Evolutionary conservation across 1,140 invertebrate species (phyloP), one percentile per base, ranked within the genome.

Genomic region (Drosophila eugracilis): DNA sequence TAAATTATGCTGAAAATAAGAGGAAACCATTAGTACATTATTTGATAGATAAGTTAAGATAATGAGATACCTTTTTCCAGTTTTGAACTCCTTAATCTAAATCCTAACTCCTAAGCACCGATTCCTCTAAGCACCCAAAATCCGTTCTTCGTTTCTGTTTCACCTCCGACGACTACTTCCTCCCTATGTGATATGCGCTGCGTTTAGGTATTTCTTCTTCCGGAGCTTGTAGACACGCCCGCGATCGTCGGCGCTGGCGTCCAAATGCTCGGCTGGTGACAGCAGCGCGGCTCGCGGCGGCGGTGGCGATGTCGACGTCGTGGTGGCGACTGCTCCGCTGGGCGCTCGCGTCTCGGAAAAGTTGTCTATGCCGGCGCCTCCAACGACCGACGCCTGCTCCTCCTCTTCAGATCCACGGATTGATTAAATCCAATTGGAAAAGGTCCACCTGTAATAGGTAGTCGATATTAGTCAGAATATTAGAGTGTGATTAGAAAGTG

Each of bases 171-270:
- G 24, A 24, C 32, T 15, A 44, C 15, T n/a, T n/a, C n/a, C n/a
- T 49, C 28, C 32, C 83, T 91, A 91, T 58, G 89, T 91, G 19
- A 89, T 91, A 45, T 90, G 77, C 10, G 75, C 78, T n/a, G 55
- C 59, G 75, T 77, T 71, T 15, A 77, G 52, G 32, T 81, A 90
- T 86, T 86, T 86, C 89, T 91, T 91, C 70, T 91, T 91, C 78
- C 90, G 89, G 73, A 91, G 74, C 79, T 91, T 91, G 70, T 91
- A 91, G 69, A 91, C 89, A 84, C 89, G 86, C 81, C 89, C 84
- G 89, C 86, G 89, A 78, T 91, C 79, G 50, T 34, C 80, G 66
- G 72, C 71, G 78, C 81, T 81, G 81, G 81, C 81, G 81, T 88
- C 81, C 81, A 86, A 86, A 50, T 81, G 83, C 77, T 80, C 77